A percentile compares a stretch with the other conserved stretches of the same genome.
Conservation (phyloP, 2,888 invertebrate genomes). For the Harpalus rufipes region DNA sequence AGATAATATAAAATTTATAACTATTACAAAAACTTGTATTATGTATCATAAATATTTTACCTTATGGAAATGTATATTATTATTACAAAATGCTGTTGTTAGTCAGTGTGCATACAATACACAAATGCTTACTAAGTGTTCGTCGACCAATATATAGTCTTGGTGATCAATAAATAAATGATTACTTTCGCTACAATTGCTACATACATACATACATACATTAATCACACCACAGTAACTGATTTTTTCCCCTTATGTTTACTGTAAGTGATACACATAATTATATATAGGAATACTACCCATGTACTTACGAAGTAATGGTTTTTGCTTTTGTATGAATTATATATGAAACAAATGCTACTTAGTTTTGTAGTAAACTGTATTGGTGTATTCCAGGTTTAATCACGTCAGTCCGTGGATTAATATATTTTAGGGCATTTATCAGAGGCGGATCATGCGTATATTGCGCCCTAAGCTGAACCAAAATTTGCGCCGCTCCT, state of each 20-base stretch:
- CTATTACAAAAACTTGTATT: no score
- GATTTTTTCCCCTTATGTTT: constrained; percentile 14
- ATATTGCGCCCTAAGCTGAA: no score
- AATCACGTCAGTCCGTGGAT: no score
- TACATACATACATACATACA: constrained; percentile 1
- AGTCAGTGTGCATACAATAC: no score
- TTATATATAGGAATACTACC: not conserved
- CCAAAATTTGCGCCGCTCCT: no score
- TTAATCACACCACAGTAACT: constrained; percentile 1
- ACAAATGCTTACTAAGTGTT: not conserved
- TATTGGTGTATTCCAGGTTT: not conserved
- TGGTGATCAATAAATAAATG: constrained; percentile 36
- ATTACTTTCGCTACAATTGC: not conserved
- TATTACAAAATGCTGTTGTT: no score
- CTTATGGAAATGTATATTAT: no score
- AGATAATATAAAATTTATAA: no score
- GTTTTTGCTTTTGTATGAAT: not conserved
- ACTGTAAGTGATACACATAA: not conserved
- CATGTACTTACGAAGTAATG: not conserved
- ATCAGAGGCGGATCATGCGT: no score
- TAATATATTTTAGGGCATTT: no score
- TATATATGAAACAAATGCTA: not conserved
- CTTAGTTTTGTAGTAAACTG: not conserved
- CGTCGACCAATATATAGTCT: constrained; percentile 12
- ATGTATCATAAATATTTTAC: no score